Evolutionary conservation across 2,113 vertebrate species (phyloP).

Genomic region (Colistium nudipinnis): DNA sequence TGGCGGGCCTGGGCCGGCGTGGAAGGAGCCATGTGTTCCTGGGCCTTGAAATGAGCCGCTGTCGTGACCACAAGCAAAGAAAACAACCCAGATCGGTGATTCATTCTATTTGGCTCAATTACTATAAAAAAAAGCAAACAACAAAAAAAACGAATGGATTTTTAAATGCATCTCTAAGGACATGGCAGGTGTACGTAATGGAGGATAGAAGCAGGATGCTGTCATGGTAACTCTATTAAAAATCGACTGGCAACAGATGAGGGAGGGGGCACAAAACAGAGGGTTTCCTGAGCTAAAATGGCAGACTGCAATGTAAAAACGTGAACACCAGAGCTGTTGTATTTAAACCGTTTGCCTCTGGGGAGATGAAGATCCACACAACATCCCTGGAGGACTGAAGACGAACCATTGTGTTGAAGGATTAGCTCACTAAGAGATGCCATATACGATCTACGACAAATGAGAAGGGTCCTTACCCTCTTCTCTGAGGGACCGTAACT

Average conservation of each 20-base stretch:
- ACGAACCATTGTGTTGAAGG: background rate
- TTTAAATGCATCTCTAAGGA: slow-evolving; percentile 9
- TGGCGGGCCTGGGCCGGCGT: slow-evolving; percentile 94
- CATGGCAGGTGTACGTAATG: slow-evolving; percentile 9
- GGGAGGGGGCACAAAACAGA: background rate
- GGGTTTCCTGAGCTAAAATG: slow-evolving; percentile 5
- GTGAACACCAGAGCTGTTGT: background rate
- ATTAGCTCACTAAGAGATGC: background rate
- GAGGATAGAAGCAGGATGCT: slow-evolving; percentile 9
- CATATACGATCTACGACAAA: background rate
- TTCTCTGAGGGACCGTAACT: slow-evolving; percentile 93
- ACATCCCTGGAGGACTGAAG: background rate
- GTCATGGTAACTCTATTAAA: slow-evolving; percentile 31
- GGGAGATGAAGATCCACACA: background rate
- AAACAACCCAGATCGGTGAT: background rate
- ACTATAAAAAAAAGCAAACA: background rate
- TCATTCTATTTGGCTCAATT: background rate
- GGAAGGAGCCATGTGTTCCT: slow-evolving; percentile 89
- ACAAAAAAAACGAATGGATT: too few relatives aligned
- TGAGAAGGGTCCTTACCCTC: slow-evolving; percentile 84
- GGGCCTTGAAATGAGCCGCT: slow-evolving; percentile 96
- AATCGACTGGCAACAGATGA: slow-evolving; percentile 21
- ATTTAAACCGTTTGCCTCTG: background rate
- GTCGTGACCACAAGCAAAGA: slow-evolving; percentile 24
- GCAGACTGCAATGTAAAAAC: background rate